Percentiles rank a stretch among this genome's conserved stretches.
Conservation (phyloP, 2,888 invertebrate species). For the Capitulum mitella region DNA sequence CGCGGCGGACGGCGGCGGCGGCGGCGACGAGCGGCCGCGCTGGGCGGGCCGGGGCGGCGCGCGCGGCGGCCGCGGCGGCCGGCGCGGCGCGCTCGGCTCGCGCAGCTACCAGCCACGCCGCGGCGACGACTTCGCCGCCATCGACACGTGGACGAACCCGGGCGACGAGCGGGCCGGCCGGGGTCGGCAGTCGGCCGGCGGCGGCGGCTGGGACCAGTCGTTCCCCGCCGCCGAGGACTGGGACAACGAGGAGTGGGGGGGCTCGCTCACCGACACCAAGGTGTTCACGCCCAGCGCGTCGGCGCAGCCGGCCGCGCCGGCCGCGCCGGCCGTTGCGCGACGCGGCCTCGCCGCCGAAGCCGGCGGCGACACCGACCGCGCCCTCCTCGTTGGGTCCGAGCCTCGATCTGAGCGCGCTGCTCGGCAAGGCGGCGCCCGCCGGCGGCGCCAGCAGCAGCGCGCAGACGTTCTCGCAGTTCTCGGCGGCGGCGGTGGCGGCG, state of each 20-base stretch:
- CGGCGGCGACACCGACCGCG: not conserved
- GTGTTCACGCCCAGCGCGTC: conserved; percentile 64
- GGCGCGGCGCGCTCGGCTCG: conserved; percentile 17
- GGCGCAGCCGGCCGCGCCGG: conserved; percentile 24
- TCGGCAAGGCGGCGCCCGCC: conserved; percentile 12
- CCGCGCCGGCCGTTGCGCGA: not conserved
- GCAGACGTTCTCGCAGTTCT: not conserved
- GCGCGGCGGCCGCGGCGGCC: conserved; percentile 22
- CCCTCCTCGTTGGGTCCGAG: conserved; percentile 29
- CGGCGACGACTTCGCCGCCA: conserved; percentile 24
- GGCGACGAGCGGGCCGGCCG: conserved; percentile 42
- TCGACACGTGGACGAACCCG: conserved; percentile 10
- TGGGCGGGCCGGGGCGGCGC: not conserved
- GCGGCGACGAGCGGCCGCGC: not conserved
- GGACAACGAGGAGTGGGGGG: conserved; percentile 72
- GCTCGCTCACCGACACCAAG: conserved; percentile 87
- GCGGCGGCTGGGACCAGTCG: conserved; percentile 47
- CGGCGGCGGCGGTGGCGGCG: not conserved
- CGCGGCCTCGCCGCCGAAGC: not conserved
- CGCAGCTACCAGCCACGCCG: conserved; percentile 16
- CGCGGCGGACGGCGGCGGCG: conserved; percentile 26
- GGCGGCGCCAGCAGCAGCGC: not conserved
- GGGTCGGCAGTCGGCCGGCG: not conserved
- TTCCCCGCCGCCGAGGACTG: conserved; percentile 71
- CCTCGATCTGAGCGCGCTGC: conserved; percentile 35